Evolutionary conservation across 2,797 vertebrate species (phyloP).

Genomic region (Otus scops): DNA sequence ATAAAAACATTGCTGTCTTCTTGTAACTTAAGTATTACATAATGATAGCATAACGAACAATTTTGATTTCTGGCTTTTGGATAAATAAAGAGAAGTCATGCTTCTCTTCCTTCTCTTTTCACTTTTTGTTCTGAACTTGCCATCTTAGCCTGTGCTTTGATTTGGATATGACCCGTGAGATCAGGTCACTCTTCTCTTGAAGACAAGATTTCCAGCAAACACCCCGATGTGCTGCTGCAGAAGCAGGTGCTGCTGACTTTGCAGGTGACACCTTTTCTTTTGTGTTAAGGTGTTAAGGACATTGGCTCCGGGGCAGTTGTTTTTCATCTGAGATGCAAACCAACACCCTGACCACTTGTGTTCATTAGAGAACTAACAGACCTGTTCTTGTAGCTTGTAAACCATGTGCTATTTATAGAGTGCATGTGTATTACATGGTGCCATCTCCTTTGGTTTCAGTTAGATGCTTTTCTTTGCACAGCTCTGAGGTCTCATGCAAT

Average conservation of each 20-base stretch:
- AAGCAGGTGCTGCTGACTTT: conserved; percentile 1
- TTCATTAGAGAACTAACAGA: neutral
- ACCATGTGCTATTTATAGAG: neutral
- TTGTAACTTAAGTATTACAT: neutral
- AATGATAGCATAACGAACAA: neutral
- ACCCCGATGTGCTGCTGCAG: neutral
- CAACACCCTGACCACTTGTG: neutral
- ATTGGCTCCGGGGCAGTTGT: neutral
- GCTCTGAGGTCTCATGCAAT: neutral
- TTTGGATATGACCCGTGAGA: neutral
- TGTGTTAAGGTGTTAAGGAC: neutral
- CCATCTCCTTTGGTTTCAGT: neutral
- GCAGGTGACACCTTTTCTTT: conserved; percentile 2
- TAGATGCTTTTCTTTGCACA: neutral
- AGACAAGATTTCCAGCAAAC: neutral
- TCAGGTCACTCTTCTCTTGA: neutral
- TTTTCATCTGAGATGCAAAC: neutral
- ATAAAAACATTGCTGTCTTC: neutral
- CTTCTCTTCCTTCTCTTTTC: neutral
- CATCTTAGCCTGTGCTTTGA: neutral
- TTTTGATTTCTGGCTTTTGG: neutral
- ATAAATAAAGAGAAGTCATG: neutral
- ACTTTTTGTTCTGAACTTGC: neutral
- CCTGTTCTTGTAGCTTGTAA: neutral
- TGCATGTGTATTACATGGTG: accelerated